Base-by-base conservation (phyloP, 2,888 invertebrate species). In the Clitarchus hookeri region DNA sequence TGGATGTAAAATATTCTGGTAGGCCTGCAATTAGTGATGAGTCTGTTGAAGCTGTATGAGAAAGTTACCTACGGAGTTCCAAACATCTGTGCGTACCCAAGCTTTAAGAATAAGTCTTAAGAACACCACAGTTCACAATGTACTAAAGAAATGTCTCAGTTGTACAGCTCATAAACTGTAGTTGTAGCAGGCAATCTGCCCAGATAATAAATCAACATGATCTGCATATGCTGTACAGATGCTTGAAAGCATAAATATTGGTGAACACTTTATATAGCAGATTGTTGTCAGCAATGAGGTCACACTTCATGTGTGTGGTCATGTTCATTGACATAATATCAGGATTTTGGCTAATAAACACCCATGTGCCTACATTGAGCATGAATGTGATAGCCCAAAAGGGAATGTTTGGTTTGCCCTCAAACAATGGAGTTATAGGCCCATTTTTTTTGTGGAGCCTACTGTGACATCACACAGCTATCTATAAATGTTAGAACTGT, bases 231-330 rank as follows among this genome's bases (percentile, higher is more conserved):
- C 65, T 84, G 25, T 25, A 65, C 8, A 65, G 8, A 54, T 84
- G 36, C 44, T 84, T 44, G 23, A 84, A 3, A 53, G 54, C 16
- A 54, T 53, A 0, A n/a, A 84, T 26, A 84, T 8, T 44, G 54
- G 54, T 54, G 25, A 78, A 78, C 44, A 25, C 77, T 84, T 27
- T 44, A 11, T 36, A 25, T 19, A 84, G 77, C 27, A 78, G 78
- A 84, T 84, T 84, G 84, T 84, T 44, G 78, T 84, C 26, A 78
- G 44, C 77, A 16, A 84, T 84, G 84, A 84, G 84, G 84, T 65
- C 26, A 8, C 65, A 84, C 65, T 84, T 26, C 36, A 54, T 11
- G 78, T 65, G 6, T 84, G 84, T 84, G 84, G 84, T 16, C 84
- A 84, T 84, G 27, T 84, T 84, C 84, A 25, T 84, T 65, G 27